A percentile compares a stretch with the other conserved stretches of the same genome.
Conservation (phyloP, 2,113 vertebrate genomes). For the Henicopernis longicauda region DNA sequence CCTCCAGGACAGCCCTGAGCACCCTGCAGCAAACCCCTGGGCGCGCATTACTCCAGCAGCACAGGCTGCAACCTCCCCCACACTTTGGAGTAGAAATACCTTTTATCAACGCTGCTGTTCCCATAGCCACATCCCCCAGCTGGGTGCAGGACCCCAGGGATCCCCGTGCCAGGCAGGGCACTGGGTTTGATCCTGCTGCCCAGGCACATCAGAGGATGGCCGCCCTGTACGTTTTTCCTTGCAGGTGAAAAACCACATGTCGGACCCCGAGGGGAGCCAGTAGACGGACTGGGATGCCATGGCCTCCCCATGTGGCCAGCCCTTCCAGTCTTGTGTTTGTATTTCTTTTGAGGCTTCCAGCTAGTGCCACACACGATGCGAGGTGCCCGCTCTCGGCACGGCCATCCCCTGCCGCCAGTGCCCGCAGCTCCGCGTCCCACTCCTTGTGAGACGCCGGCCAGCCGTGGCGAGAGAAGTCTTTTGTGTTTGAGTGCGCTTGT, state of each 20-base stretch:
- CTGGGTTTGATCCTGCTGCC: background rate
- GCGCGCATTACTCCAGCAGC: background rate
- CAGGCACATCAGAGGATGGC: background rate
- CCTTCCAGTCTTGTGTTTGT: background rate
- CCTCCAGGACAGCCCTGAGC: background rate
- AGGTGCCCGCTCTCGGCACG: background rate
- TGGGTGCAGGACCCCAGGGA: background rate
- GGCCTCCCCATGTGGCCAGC: background rate
- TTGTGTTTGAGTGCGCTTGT: background rate
- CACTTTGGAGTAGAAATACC: background rate
- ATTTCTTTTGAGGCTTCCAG: background rate
- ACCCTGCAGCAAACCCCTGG: background rate
- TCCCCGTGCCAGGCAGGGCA: rapidly evolving
- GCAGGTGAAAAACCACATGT: conserved; percentile 34
- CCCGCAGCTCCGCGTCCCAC: rapidly evolving
- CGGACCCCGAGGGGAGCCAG: background rate
- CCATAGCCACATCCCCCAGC: background rate
- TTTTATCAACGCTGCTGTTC: background rate
- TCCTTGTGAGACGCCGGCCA: rapidly evolving
- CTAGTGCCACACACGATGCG: background rate
- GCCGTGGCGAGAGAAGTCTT: background rate
- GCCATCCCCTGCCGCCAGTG: too few species aligned
- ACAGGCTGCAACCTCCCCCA: background rate
- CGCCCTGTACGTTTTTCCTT: background rate
- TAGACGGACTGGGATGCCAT: background rate